Evolutionary conservation across 2,797 vertebrate species (phyloP).

Genomic region (Gymnothorax javanicus): DNA sequence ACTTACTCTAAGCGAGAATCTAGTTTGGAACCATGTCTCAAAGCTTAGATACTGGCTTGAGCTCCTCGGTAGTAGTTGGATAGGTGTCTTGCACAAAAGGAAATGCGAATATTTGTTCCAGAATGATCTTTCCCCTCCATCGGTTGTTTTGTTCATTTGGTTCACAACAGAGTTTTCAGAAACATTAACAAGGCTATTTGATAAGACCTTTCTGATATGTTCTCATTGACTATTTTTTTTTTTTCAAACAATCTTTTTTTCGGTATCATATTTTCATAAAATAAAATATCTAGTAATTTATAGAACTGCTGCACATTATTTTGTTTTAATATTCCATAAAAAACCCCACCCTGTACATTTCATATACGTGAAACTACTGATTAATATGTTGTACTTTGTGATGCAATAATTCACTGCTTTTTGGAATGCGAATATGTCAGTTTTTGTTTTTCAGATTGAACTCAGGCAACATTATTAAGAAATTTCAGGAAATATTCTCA

Average conservation of each 20-base stretch:
- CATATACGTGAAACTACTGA: not conserved
- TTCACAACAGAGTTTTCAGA: not conserved
- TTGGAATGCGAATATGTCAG: slow-evolving; percentile 9
- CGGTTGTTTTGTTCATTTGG: not conserved
- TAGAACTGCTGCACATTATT: not conserved
- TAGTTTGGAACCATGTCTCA: not conserved
- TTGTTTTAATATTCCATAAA: not conserved
- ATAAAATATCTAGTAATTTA: not conserved
- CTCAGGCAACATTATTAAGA: not conserved
- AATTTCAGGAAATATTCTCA: slow-evolving; percentile 4
- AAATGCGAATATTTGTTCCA: not conserved
- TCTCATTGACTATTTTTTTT: not conserved
- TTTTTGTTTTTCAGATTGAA: not conserved
- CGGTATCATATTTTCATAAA: not conserved
- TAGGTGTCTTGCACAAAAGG: not conserved
- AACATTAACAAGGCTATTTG: not conserved
- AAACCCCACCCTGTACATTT: not conserved
- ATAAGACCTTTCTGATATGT: not conserved
- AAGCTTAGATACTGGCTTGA: too few species aligned
- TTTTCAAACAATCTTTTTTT: not conserved
- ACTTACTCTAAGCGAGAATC: too few species aligned
- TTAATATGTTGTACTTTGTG: not conserved
- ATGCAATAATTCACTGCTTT: not conserved
- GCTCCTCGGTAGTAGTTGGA: not conserved
- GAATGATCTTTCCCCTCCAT: not conserved